Evolutionary conservation across 92 coral and sea anemone genomes (phyloP), one percentile per base, ranked within the genome.

Genomic region (Porites divaricata): DNA sequence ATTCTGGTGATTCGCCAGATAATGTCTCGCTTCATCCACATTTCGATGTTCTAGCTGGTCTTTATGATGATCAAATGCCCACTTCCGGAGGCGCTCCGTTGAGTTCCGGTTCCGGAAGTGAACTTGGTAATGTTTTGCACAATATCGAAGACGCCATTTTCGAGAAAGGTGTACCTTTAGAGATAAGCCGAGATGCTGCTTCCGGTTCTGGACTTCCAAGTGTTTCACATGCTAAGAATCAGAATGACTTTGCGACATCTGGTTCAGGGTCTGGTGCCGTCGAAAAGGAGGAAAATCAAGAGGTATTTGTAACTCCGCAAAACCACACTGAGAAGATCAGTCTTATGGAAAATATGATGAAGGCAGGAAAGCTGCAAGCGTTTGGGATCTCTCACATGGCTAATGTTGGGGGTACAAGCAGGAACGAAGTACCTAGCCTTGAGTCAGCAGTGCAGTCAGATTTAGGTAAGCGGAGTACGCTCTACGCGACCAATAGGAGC

Each of bases 91-190:
- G 24, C 28, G 87, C 25, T 6, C 50, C 73, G 7, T 5, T 20
- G 19, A 41, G 15, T 49, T 50, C 24, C 41, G 87, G 61, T 50
- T 74, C 81, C 26, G 79, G 59, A 15, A 70, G 73, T 8, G 85
- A 61, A 69, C 52, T 73, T 12, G 85, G 81, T 20, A 54, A 58
- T 1, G 85, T 77, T 77, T 65, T 73, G 13, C 81, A 88, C 72
- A 81, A 87, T 65, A 93, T 90, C 45, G 93, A 94, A 81, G 98
- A 94, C 68, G 95, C 96, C 62, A 86, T 93, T 49, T 90, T 84
- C 67, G 92, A 93, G 35, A 89, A 77, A 9, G 96, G 94, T 6
- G 41, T 70, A 28, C 89, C 89, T 63, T 53, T 90, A n/a, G 57
- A 70, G 12, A n/a, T 57, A 0, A 64, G 50, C 23, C 25, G 65